Percentiles rank a stretch among this genome's conserved stretches.
These are phyloP conservation scores for Upupa epops DNA, from an alignment of 2,113 vertebrate species.

Conservation along the genomic window DNA sequence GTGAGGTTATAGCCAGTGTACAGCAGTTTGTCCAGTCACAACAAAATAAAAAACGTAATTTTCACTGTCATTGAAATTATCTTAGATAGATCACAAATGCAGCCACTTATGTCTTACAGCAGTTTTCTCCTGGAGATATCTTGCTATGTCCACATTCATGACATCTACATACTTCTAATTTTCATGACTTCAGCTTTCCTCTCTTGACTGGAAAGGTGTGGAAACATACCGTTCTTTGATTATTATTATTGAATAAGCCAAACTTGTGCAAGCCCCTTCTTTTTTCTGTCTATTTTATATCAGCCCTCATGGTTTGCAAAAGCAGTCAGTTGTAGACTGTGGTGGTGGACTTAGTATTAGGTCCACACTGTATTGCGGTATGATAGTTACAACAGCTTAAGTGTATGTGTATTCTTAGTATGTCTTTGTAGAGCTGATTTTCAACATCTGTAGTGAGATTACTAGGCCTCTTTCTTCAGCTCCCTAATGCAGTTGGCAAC, in stretches of 20 bases:
- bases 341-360: background rate
- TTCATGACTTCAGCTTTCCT: background rate
- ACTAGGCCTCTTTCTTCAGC: background rate
- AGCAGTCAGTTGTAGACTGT: background rate
- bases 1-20: background rate
- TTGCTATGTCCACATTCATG: background rate
- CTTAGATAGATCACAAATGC: background rate
- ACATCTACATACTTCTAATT: background rate
- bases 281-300: background rate
- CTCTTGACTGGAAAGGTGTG: background rate
- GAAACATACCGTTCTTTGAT: background rate
- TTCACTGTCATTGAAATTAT: background rate
- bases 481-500: background rate
- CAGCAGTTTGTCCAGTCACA: background rate
- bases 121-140: background rate
- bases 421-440: background rate
- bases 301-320: background rate
- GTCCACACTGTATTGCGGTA: background rate
- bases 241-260: background rate
- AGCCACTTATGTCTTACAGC: background rate
- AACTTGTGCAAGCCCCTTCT: background rate
- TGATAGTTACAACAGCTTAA: background rate
- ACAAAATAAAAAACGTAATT: background rate
- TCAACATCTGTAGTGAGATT: background rate
- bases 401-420: rapidly evolving